A percentile compares a stretch with the other conserved stretches of the same genome.
Conservation (phyloP, 2,113 vertebrate genomes). For the Nanorana parkeri region DNA sequence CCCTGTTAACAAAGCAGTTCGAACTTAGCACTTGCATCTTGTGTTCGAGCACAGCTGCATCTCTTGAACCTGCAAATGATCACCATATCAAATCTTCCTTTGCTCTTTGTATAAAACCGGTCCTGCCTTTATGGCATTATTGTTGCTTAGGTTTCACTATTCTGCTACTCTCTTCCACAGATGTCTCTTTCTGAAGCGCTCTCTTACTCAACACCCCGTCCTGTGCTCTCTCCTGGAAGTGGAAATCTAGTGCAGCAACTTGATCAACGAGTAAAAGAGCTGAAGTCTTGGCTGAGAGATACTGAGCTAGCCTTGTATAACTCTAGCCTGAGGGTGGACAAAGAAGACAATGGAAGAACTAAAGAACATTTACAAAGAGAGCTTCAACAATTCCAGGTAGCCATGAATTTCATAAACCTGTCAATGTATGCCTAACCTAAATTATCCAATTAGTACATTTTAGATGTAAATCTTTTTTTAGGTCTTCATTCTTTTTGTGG, state of each 20-base stretch:
- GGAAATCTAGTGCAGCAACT: conserved; percentile 90
- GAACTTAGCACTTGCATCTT: no score
- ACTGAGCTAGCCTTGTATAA: conserved; percentile 99
- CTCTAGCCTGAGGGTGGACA: conserved; percentile 89
- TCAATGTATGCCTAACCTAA: no score
- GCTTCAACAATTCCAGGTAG: conserved; percentile 95
- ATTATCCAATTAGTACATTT: no score
- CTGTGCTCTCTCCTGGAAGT: conserved; percentile 89
- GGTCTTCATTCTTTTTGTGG: no score
- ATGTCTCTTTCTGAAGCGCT: conserved; percentile 70
- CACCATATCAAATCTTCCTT: no score
- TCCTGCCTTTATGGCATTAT: conserved; percentile 51
- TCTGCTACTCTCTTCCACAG: conserved; percentile 10
- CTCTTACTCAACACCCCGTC: conserved; percentile 85
- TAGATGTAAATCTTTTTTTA: no score
- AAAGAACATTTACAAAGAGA: conserved; percentile 67
- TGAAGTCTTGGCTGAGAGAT: conserved; percentile 95
- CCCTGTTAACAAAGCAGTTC: no score
- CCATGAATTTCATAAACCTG: no score
- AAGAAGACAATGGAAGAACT: conserved; percentile 75
- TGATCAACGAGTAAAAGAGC: conserved; percentile 92
- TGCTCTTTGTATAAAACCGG: conserved; percentile 64
- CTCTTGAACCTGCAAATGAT: no score
- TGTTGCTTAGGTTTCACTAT: neutral
- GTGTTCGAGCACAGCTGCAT: no score